A percentile compares a stretch with the other conserved stretches of the same genome.
These are phyloP conservation scores for Bambusicola thoracicus DNA, from an alignment of 2,113 vertebrate species.

Conservation along the genomic window DNA sequence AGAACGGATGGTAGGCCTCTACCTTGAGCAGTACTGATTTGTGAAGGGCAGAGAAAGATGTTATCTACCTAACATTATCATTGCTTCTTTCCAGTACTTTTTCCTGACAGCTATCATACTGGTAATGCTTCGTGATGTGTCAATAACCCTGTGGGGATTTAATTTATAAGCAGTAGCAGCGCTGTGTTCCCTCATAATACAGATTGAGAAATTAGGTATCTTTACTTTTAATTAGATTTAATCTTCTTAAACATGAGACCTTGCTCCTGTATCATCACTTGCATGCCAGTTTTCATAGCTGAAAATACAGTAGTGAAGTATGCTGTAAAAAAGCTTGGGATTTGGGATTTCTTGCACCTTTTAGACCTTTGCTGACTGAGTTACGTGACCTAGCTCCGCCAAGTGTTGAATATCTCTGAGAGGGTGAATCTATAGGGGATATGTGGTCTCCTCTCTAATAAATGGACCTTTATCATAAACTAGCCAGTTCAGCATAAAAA, in stretches of 20 bases:
- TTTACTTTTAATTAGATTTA: neutral
- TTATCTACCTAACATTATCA: neutral
- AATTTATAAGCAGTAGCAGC: neutral
- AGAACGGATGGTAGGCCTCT: slow-evolving; percentile 82
- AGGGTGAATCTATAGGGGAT: neutral
- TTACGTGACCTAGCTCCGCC: neutral
- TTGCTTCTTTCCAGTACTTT: neutral
- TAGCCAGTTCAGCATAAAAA: neutral
- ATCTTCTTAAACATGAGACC: neutral
- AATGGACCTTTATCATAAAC: neutral
- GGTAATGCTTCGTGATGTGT: neutral
- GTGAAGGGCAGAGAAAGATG: neutral
- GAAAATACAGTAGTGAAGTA: neutral
- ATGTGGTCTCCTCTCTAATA: neutral
- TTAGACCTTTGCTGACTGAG: neutral
- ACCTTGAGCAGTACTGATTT: neutral
- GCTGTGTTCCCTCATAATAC: neutral
- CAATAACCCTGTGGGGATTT: neutral
- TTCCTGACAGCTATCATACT: neutral
- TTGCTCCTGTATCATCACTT: neutral
- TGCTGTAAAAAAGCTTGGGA: neutral
- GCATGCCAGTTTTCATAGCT: neutral
- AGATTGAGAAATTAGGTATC: neutral
- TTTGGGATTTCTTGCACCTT: neutral
- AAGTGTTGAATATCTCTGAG: neutral